Percentiles rank a stretch among this genome's conserved stretches.
Conservation (phyloP, 2,888 invertebrate genomes). For the Nemotelus nigrinus region DNA sequence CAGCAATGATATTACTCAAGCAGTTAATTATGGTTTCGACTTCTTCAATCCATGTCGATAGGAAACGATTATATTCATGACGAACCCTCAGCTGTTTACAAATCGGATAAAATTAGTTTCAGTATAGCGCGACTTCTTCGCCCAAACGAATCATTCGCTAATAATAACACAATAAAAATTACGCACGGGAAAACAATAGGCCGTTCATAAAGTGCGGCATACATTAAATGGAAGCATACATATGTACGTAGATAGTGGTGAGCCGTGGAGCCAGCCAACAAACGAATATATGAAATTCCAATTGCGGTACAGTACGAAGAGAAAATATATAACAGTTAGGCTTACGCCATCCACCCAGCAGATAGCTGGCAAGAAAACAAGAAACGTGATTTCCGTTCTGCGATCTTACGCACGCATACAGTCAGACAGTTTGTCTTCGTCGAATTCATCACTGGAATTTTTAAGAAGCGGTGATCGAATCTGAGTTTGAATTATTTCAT, state of each 20-base stretch:
- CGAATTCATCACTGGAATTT: no score
- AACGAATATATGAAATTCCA: conserved; percentile 34
- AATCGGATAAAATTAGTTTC: conserved; percentile 24
- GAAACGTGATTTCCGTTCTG: conserved; percentile 43
- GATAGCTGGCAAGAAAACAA: conserved; percentile 41
- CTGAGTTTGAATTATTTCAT: no score
- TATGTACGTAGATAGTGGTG: not conserved
- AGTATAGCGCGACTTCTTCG: conserved; percentile 15
- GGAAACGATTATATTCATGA: conserved; percentile 27
- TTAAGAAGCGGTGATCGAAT: no score
- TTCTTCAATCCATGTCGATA: not conserved
- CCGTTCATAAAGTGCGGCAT: conserved; percentile 23
- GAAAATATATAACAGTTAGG: conserved; percentile 40
- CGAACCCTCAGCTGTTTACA: conserved; percentile 25
- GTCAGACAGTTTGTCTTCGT: not conserved
- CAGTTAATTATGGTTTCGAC: conserved; percentile 32
- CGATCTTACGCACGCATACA: conserved; percentile 29
- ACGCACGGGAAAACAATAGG: conserved; percentile 34
- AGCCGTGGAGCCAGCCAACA: not conserved
- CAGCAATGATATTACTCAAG: conserved; percentile 11
- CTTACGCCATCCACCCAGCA: conserved; percentile 23
- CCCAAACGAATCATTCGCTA: conserved; percentile 32
- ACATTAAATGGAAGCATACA: not conserved
- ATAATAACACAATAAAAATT: conserved; percentile 28
- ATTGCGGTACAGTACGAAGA: conserved; percentile 37